phyloP scores from a whole-genome alignment of 2,113 vertebrate genomes.

The Rousettus leschenaultii region DNA sequence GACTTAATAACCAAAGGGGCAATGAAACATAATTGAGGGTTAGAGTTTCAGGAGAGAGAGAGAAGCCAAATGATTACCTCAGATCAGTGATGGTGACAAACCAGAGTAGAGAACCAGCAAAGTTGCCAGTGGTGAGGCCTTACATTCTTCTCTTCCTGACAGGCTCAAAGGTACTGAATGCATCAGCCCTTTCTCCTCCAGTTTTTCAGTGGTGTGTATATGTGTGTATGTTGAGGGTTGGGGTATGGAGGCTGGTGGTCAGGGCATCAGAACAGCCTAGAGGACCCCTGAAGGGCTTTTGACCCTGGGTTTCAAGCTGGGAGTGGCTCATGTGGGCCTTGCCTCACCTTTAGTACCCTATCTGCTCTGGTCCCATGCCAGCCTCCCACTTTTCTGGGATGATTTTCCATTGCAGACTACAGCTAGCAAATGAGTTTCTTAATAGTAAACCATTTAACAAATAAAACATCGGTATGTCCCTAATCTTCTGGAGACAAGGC shows the following conservation, averaged over 20 bases:
- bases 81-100: neutral
- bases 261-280: neutral
- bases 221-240: neutral
- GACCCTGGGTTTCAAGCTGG: neutral
- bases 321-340: neutral
- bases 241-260: neutral
- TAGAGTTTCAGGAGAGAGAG: slow-evolving; percentile 25
- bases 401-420: neutral
- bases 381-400: slow-evolving; percentile 31
- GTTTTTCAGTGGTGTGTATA: neutral
- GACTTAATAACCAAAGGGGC: slow-evolving; percentile 17
- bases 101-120: neutral
- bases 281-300: neutral
- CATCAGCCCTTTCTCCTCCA: neutral
- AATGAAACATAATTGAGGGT: neutral
- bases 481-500: slow-evolving; percentile 45
- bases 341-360: neutral
- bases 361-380: neutral
- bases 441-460: neutral
- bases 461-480: slow-evolving; percentile 47
- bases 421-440: slow-evolving; percentile 37
- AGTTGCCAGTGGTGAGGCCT: slow-evolving; percentile 6
- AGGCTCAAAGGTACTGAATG: neutral
- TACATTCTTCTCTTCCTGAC: neutral
- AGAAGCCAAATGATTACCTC: neutral